Evolutionary conservation across 2,113 vertebrate species (phyloP).

Genomic region (Hyla sarda): DNA sequence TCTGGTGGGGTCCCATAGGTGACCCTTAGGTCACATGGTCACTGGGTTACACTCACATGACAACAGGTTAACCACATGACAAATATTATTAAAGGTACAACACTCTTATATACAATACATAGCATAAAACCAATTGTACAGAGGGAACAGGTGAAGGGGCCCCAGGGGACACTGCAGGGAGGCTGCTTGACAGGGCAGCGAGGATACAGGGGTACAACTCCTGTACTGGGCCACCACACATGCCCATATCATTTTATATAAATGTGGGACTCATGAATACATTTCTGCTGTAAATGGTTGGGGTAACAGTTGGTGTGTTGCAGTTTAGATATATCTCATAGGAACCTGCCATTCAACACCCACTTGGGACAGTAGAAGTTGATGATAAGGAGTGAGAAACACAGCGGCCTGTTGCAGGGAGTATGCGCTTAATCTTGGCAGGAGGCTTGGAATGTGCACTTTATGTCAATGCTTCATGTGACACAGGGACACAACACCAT

Average conservation of each 20-base stretch:
- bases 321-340: background rate
- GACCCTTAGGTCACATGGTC: no score
- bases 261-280: background rate
- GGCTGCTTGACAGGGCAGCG: no score
- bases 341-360: background rate
- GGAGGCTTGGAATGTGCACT: slow-evolving; percentile 40
- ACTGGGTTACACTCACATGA: no score
- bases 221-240: no score
- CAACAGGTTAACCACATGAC: no score
- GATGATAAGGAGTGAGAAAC: background rate
- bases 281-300: background rate
- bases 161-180: no score
- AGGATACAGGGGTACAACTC: no score
- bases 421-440: background rate
- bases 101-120: no score
- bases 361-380: background rate
- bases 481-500: background rate
- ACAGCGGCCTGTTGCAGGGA: background rate
- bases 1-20: no score
- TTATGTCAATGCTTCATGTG: slow-evolving; percentile 25
- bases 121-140: no score
- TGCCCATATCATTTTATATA: background rate
- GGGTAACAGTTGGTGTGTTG: background rate
- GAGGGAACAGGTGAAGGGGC: no score
- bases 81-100: no score